Base-by-base conservation (phyloP, 2,113 vertebrate species). In the Neotragus pygmaeus region DNA sequence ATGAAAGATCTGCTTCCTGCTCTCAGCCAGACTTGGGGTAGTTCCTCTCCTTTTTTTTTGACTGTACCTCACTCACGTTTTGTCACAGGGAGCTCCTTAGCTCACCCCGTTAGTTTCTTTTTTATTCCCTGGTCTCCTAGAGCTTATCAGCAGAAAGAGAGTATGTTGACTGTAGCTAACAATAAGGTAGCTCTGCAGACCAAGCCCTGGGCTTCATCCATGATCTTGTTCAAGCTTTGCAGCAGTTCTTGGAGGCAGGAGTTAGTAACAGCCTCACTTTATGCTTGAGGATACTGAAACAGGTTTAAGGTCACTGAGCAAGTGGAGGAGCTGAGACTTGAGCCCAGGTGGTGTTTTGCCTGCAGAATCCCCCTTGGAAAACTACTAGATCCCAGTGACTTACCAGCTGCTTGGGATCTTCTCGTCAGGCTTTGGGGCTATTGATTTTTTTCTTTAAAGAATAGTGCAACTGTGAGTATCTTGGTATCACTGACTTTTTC, bases 81-180 rank as follows among this genome's bases (percentile, higher is more conserved):
- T 43, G 60, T 51, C 27, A 0, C 6, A 2, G 21, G 83, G 45
- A 45, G 43, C 11, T 28, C 81, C 70, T 33, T 28, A 28, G n/a
- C 19, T 39, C 36, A 2, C 2, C 53, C 21, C 1, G 0, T 23
- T 2, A 2, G n/a, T 13, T 30, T 36, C 81, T 49, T 1, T 28
- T 36, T 53, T 23, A 30, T 43, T 47, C 9, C 45, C 3, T 21
- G 28, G 39, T n/a, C 12, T 13, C 23, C 0, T 7, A 4, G 27
- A 36, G 21, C 21, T 1, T 28, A 2, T 73, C 60, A 13, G 6
- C 19, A 0, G 13, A 30, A 30, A 27, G 53, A 47, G 16, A 57
- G 19, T 28, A 27, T 25, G 43, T 27, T 30, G n/a, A 17, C 27
- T 9, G 14, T 2, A 30, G 17, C 17, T 27, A 14, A 39, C 1